A percentile compares a stretch with the other conserved stretches of the same genome.
Evolutionary conservation across 1,140 invertebrate genomes (phyloP).

Genomic region (Teleogryllus occipitalis): DNA sequence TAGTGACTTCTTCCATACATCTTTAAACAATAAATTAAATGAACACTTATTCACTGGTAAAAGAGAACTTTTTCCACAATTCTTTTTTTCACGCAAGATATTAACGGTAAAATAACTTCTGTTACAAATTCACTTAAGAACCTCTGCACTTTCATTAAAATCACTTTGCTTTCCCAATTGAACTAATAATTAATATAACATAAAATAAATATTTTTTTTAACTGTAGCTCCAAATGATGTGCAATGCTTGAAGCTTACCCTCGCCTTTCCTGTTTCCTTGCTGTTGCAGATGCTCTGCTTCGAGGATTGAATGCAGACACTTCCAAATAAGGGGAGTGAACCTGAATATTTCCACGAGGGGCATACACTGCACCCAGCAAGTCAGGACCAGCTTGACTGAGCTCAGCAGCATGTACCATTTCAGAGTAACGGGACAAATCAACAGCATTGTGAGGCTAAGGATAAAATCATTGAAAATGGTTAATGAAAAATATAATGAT

Average conservation of each 20-base stretch:
- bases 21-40: too few species aligned
- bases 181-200: too few species aligned
- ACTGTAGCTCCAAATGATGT: too few species aligned
- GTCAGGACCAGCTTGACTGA: constrained; percentile 62
- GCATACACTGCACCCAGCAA: constrained; percentile 70
- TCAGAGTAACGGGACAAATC: constrained; percentile 64
- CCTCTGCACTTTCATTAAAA: too few species aligned
- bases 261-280: constrained; percentile 45
- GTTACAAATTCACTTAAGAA: too few species aligned
- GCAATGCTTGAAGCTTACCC: constrained; percentile 33
- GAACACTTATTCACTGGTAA: too few species aligned
- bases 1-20: too few species aligned
- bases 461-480: neutral
- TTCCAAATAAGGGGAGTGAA: constrained; percentile 70
- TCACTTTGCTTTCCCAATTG: too few species aligned
- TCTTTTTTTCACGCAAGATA: too few species aligned
- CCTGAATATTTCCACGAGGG: constrained; percentile 70
- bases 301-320: constrained; percentile 69
- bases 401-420: constrained; percentile 61
- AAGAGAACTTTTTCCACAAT: too few species aligned
- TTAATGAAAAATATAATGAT: neutral
- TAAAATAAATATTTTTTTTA: too few species aligned
- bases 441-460: constrained; percentile 54
- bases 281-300: constrained; percentile 40
- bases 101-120: too few species aligned